Evolutionary conservation across 2,888 invertebrate genomes (phyloP), one percentile per base, ranked within the genome.

Genomic region (Blastobasis lacticolella): DNA sequence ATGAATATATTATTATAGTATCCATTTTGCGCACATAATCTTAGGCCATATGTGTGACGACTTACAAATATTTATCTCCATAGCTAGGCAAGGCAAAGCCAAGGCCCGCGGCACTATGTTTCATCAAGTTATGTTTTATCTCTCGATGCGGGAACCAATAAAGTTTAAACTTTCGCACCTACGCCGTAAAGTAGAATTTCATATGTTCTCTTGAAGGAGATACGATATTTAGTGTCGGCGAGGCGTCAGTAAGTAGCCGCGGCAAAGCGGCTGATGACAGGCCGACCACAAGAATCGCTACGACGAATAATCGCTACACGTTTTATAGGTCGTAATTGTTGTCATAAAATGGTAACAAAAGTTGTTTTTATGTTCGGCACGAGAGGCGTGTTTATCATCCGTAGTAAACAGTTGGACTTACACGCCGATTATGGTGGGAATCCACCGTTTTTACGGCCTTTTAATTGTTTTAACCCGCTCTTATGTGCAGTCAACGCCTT

Each of bases 241-340:
- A 45, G 44, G 51, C 50, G 52, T 46, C 52, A 61, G 62, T 63
- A 64, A 71, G 75, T 69, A 71, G 73, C 69, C 67, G 58, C 63
- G 40, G 50, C 10, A 10, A 37, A 69, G 71, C 69, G 71, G 64
- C 74, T 73, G 85, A 81, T 81, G 84, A 82, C 83, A 84, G 81
- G 67, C 66, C 71, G 72, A 76, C 81, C 85, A 74, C 85, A 81
- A 81, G 80, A 82, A 84, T 85, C 76, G 81, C 78, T 78, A 77
- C 78, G 73, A 75, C 72, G 76, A 81, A 86, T 86, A 85, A 85
- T 84, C 82, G 79, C 78, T 81, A 82, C 82, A 82, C 75, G 78
- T 83, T 87, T 88, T 87, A 88, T 87, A 77, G 87, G 77, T 85
- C 86, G 81, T 88, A 88, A 87, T 88, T 86, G 86, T 84, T 85